Conservation (phyloP, 2,113 vertebrate species). For the Merops nubicus region DNA sequence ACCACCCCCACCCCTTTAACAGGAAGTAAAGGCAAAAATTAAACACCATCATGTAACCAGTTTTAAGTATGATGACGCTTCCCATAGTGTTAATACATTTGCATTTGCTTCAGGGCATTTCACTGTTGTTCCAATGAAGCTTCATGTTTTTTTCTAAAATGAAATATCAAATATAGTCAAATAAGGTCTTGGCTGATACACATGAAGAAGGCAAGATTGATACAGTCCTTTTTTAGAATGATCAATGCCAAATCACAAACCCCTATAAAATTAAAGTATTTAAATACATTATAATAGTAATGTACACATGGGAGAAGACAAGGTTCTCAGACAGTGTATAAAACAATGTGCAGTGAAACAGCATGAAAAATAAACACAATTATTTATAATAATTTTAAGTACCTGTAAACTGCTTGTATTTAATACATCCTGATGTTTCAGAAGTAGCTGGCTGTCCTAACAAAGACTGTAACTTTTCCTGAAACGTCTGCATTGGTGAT, state of each 20-base stretch:
- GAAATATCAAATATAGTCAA: not conserved
- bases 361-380: not conserved
- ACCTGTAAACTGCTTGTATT: constrained; percentile 83
- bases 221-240: not conserved
- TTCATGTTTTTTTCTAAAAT: not conserved
- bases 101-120: not conserved
- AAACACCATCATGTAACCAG: not conserved
- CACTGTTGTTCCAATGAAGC: not conserved
- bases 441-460: constrained; percentile 74
- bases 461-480: constrained; percentile 83
- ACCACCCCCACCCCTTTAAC: not conserved
- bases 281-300: not conserved
- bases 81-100: not conserved
- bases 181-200: not conserved
- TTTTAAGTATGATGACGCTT: not conserved
- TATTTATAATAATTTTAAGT: not conserved
- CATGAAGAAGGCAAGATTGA: not conserved
- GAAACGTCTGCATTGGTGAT: constrained; percentile 84
- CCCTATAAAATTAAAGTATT: not conserved
- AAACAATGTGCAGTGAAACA: not conserved
- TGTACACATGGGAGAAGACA: rapidly evolving
- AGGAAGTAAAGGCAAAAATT: not conserved
- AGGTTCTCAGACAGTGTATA: not conserved
- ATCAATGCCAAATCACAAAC: not conserved
- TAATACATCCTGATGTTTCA: constrained; percentile 21